These are phyloP conservation scores for Drosophila orena DNA, from an alignment of 1,140 invertebrate species.

Conservation along the genomic window DNA sequence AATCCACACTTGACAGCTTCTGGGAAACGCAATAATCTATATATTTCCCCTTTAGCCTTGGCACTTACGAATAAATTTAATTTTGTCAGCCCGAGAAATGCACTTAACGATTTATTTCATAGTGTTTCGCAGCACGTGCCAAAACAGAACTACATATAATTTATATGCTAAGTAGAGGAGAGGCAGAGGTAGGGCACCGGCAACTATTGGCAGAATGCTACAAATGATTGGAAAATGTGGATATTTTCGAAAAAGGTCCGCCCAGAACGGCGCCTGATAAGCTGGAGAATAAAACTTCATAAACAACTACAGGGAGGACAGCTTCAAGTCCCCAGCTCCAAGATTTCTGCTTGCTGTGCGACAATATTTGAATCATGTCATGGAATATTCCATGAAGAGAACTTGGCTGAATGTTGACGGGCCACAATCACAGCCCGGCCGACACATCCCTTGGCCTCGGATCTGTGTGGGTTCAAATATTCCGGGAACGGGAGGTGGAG, in stretches of 20 bases:
- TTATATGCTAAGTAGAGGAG: conserved; percentile 38
- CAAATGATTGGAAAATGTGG: conserved; percentile 44
- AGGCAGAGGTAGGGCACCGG: neutral
- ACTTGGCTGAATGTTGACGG: conserved; percentile 41
- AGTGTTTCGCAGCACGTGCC: conserved; percentile 39
- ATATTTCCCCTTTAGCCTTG: conserved; percentile 15
- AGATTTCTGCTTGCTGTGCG: conserved; percentile 59
- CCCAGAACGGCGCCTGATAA: conserved; percentile 49
- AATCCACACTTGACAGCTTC: conserved; percentile 49
- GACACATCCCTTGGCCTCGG: conserved; percentile 51
- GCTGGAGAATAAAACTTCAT: conserved; percentile 50
- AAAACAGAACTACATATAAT: conserved; percentile 46
- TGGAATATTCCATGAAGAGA: conserved; percentile 71
- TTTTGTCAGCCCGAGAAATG: conserved; percentile 53
- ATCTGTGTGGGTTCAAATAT: conserved; percentile 70
- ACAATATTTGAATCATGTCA: conserved; percentile 81
- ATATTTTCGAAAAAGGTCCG: conserved; percentile 1
- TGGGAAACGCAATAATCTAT: conserved; percentile 54
- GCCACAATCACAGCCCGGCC: conserved; percentile 34
- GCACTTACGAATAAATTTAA: conserved; percentile 55
- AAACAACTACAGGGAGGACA: conserved; percentile 35
- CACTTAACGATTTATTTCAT: conserved; percentile 36
- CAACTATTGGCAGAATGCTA: conserved; percentile 53
- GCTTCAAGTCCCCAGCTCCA: conserved; percentile 30
- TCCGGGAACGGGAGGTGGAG: conserved; percentile 34